Evolutionary conservation across 2,113 vertebrate genomes (phyloP).

Genomic region (Gallinago jamesoni): DNA sequence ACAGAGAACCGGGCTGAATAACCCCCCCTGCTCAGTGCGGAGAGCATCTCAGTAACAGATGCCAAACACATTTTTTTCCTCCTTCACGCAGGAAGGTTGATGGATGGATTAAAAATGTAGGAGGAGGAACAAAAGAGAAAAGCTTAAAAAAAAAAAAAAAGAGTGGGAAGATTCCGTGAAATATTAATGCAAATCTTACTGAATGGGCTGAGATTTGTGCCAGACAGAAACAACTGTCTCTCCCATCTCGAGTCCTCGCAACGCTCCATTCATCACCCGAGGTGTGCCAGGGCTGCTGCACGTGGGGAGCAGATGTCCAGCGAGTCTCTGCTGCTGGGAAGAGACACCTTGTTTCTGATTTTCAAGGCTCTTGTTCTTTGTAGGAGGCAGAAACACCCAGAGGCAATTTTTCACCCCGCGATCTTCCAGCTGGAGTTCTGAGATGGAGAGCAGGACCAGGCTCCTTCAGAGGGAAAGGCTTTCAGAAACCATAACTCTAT

Average conservation of each 20-base stretch:
- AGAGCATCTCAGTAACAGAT: background rate
- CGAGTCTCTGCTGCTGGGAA: background rate
- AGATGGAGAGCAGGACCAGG: conserved; percentile 69
- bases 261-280: background rate
- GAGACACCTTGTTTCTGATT: background rate
- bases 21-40: background rate
- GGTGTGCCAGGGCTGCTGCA: background rate
- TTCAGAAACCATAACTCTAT: background rate
- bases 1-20: fast-evolving
- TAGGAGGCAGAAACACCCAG: background rate
- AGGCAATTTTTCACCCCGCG: background rate
- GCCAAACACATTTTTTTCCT: background rate
- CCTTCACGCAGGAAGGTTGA: background rate
- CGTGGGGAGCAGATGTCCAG: background rate
- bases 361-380: background rate
- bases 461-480: conserved; percentile 54
- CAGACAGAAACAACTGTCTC: background rate
- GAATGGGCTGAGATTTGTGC: background rate
- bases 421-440: conserved; percentile 51
- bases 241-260: fast-evolving
- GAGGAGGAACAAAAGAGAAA: background rate
- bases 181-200: background rate
- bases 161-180: background rate
- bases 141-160: background rate
- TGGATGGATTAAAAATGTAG: background rate